Conservation (phyloP, 2,797 vertebrate genomes). For the Taenioides sp. region DNA sequence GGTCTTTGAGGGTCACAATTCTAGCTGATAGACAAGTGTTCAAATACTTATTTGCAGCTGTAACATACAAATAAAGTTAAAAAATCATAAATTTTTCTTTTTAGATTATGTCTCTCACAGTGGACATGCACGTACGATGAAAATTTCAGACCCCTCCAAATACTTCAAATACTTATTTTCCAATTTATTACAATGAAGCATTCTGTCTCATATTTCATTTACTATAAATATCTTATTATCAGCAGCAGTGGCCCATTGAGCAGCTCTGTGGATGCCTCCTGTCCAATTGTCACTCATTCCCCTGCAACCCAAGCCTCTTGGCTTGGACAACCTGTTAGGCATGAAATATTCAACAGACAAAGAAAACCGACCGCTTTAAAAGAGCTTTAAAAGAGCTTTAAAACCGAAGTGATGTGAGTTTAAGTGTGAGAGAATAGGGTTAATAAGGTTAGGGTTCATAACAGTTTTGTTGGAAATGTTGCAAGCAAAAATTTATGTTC, state of each 20-base stretch:
- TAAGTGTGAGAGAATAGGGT: neutral
- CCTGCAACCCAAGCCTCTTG: conserved; percentile 50
- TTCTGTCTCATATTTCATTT: conserved; percentile 16
- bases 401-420: conserved; percentile 11
- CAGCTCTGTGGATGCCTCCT: conserved; percentile 28
- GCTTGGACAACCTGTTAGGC: conserved; percentile 17
- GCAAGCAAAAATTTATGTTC: neutral
- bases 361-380: conserved; percentile 10
- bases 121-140: too few relatives aligned
- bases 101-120: too few relatives aligned
- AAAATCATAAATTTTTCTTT: too few relatives aligned
- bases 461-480: neutral
- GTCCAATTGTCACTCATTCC: conserved; percentile 29
- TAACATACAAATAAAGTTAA: too few relatives aligned
- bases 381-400: neutral
- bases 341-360: conserved; percentile 70
- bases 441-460: neutral
- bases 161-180: too few relatives aligned
- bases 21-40: too few relatives aligned
- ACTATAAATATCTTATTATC: conserved; percentile 32
- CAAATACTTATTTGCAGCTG: too few relatives aligned
- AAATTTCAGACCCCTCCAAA: too few relatives aligned
- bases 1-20: too few relatives aligned
- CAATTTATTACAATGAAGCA: conserved; percentile 7
- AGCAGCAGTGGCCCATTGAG: conserved; percentile 1